Evolutionary conservation across 2,113 vertebrate genomes (phyloP).

Genomic region (Eptatretus burgeri): DNA sequence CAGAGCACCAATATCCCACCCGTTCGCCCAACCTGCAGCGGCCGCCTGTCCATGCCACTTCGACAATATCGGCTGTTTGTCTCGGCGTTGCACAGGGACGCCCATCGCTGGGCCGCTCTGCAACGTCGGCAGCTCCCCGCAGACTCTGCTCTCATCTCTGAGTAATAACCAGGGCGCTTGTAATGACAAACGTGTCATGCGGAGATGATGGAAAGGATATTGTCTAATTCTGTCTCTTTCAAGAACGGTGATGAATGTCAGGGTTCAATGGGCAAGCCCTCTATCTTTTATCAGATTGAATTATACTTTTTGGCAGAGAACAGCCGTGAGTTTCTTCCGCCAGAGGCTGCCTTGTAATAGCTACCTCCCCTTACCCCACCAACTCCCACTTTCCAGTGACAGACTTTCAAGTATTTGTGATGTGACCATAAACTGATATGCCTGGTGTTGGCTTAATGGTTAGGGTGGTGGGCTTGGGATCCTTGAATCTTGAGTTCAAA

Average conservation of each 20-base stretch:
- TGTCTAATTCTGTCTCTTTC: slow-evolving; percentile 6
- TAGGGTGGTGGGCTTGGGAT: too few species aligned
- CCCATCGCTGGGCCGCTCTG: too few species aligned
- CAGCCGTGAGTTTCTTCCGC: not conserved
- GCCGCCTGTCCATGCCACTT: too few species aligned
- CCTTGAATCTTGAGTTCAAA: too few species aligned
- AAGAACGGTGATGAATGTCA: slow-evolving; percentile 2
- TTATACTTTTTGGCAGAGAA: slow-evolving; percentile 4
- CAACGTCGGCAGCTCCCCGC: not conserved
- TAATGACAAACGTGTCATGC: slow-evolving; percentile 6
- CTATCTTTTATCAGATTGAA: slow-evolving; percentile 4
- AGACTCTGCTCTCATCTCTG: not conserved
- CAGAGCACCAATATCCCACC: too few species aligned
- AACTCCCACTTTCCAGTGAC: not conserved
- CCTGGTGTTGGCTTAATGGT: too few species aligned
- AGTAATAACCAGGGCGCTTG: slow-evolving; percentile 4
- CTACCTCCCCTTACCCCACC: not conserved
- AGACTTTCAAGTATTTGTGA: not conserved
- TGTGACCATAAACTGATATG: not conserved
- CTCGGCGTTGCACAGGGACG: too few species aligned
- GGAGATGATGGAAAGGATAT: slow-evolving; percentile 6
- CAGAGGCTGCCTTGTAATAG: not conserved
- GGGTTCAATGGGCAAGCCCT: not conserved
- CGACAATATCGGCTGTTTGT: too few species aligned
- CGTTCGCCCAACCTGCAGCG: too few species aligned